phyloP scores from a whole-genome alignment of 2,797 vertebrate species.

The Euphonia xanthogaster region DNA sequence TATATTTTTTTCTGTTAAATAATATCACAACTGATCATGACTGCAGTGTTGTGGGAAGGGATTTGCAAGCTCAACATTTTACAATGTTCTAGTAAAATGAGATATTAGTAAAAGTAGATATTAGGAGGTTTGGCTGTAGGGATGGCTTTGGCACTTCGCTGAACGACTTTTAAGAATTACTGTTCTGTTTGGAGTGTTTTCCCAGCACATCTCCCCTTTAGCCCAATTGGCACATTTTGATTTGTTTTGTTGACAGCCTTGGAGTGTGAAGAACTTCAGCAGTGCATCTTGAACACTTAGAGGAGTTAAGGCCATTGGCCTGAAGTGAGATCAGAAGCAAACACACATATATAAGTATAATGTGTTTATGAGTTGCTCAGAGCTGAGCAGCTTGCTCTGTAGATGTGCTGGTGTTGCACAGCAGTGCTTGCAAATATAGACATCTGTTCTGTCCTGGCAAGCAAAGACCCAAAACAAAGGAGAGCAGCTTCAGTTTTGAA shows the following conservation, averaged over 20 bases:
- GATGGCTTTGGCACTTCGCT: neutral
- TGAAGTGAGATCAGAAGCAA: neutral
- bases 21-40: neutral
- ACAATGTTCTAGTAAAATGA: neutral
- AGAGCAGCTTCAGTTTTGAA: neutral
- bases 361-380: neutral
- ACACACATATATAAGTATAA: neutral
- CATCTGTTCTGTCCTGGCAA: neutral
- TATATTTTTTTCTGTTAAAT: neutral
- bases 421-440: neutral
- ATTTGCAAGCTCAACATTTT: neutral
- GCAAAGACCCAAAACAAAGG: neutral
- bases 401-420: neutral
- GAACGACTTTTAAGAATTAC: neutral
- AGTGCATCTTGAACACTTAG: neutral
- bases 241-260: neutral
- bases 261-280: neutral
- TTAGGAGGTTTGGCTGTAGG: neutral
- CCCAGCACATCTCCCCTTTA: neutral
- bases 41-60: neutral
- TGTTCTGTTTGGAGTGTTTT: neutral
- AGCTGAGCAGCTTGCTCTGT: neutral
- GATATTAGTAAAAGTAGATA: neutral
- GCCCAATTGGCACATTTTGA: neutral
- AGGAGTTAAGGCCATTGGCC: neutral